Evolutionary conservation across 2,797 vertebrate genomes (phyloP), one percentile per base, ranked within the genome.

Genomic region (Oryzias sinensis): DNA sequence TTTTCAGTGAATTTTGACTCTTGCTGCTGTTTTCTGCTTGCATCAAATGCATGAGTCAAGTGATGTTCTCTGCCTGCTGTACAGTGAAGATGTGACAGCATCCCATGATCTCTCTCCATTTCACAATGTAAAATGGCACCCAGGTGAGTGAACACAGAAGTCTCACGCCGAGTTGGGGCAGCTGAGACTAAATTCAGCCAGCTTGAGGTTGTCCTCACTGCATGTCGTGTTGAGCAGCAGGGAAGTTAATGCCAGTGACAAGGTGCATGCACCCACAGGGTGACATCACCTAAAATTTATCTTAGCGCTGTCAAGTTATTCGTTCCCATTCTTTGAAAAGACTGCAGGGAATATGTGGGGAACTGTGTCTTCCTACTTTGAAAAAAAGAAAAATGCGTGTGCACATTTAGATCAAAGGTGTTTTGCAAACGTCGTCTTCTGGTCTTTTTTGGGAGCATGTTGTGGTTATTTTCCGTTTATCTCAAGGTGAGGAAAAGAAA

Each of bases 201-300:
- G 25, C 41, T 50, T 18, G 25, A 68, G 60, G 47, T 48, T 58
- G 37, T 50, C 46, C 16, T 3, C 6, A 48, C 43, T 63, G 47
- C 51, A 14, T n/a, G 37, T 49, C 4, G 22, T 49, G 59, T 17
- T 43, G 68, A 20, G 57, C 51, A 75, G 72, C 58, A 53, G 57
- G 76, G 73, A 81, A 14, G 66, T 54, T 77, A 74, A 78, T 57
- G 62, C 42, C 60, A 56, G 57, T 56, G 76, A 76, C 67, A 72
- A 70, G 72, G 68, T 71, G 64, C 60, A 43, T 53, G 62, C 65
- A 76, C 54, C 84, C 45, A 44, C 63, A 56, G 79, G 74, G 74
- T 50, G 65, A 82, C 70, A 74, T 81, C 75, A 72, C 75, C 72
- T 72, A 44, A 29, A 55, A 78, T 76, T 74, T 70, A 49, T 59